Base-by-base conservation (phyloP, 1,140 invertebrate species). In the Cecropterus lyciades region DNA sequence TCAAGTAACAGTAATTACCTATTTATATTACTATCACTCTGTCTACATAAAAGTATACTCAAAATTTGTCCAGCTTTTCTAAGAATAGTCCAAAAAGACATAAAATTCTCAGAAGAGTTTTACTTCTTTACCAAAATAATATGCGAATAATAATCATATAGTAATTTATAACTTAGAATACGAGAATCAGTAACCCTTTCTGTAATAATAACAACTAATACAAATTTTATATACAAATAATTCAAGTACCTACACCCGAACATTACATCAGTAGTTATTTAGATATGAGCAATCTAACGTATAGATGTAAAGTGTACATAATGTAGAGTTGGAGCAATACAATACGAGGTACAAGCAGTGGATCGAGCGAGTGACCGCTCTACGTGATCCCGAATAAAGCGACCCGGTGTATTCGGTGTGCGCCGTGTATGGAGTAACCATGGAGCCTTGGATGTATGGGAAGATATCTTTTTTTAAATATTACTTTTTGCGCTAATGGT, bases 341-440 rank as follows among this genome's bases (percentile, higher is more conserved):
- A 59, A 46, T 45, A 59, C 24, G 45, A 45, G 56, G 56, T 59
- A 59, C 53, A 43, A 46, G 43, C 30, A 45, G 33, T 37, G 57
- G 27, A 45, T 24, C 57, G 72, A 52, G 49, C 70, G 67, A 65
- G 62, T 66, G 69, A 65, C 53, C 77, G 67, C 69, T 53, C 65
- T 77, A 82, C 82, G 82, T 84, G 82, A 68, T 77, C 76, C 75
- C 72, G 70, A 82, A 84, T 82, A 82, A 79, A 77, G 64, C 69
- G 67, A 63, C 45, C 66, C 70, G 57, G 53, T 55, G 69, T 78
- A 80, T 78, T 73, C 69, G 74, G 72, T 75, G 71, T 82, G 78
- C 73, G 76, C 62, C 71, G 57, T 56, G 33, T 65, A 20, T 77
- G 72, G 33, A 37, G 33, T 37, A 9, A 37, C 33, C 33, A 37